Conservation (phyloP, 2,113 vertebrate genomes). For the Peromyscus polionotus region DNA sequence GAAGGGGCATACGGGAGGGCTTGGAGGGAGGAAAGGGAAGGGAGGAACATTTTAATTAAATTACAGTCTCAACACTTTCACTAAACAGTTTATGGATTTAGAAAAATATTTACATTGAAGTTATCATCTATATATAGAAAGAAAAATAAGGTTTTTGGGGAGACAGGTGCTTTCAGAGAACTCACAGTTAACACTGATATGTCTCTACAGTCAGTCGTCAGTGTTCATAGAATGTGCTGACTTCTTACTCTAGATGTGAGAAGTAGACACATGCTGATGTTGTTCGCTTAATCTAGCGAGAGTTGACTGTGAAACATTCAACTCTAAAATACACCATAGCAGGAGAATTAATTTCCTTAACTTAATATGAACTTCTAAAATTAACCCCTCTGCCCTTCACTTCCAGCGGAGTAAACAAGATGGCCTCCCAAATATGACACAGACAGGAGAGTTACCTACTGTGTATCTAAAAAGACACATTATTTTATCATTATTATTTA, state of each 20-base stretch:
- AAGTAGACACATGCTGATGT: too few species aligned
- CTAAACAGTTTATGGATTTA: not conserved
- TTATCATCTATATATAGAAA: not conserved
- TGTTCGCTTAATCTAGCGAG: not conserved
- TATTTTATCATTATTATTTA: not conserved
- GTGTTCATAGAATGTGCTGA: not conserved
- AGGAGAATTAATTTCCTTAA: not conserved
- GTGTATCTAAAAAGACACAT: not conserved
- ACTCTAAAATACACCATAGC: not conserved
- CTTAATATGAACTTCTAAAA: not conserved
- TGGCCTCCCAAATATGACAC: not conserved
- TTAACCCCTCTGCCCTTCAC: not conserved
- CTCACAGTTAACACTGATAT: not conserved
- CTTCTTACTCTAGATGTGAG: not conserved
- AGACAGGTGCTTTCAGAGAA: not conserved
- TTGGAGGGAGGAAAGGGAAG: not conserved
- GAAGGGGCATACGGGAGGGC: not conserved
- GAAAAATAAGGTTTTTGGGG: conserved; percentile 21
- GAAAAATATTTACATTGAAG: not conserved
- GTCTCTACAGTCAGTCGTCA: not conserved
- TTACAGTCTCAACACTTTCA: not conserved
- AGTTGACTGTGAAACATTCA: not conserved
- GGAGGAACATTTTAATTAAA: not conserved
- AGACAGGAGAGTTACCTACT: not conserved
- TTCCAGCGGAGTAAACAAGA: not conserved